phyloP scores from a whole-genome alignment of 1,140 invertebrate genomes.

The Cardiocondyla obscurior region DNA sequence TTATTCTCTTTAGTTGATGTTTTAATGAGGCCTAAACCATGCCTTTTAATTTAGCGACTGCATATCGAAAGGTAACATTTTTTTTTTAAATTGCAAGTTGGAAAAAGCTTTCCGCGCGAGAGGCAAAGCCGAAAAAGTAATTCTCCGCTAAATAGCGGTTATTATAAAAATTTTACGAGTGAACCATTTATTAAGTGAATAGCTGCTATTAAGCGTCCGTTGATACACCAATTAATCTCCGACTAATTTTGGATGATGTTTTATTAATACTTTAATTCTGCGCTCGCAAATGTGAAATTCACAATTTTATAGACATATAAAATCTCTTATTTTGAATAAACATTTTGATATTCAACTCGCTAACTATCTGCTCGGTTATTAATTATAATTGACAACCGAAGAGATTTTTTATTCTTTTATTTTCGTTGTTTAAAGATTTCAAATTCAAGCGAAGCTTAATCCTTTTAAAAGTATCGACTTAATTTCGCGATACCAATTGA shows the following conservation, averaged over 20 bases:
- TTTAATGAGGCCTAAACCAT: constrained; percentile 23
- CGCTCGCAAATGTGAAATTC: not conserved
- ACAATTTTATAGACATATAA: not conserved
- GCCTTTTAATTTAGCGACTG: constrained; percentile 27
- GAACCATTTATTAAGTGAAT: not conserved
- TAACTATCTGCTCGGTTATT: not conserved
- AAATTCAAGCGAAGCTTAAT: too few relatives aligned
- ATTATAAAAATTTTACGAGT: constrained; percentile 12
- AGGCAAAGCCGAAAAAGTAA: not conserved
- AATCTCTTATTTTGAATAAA: not conserved
- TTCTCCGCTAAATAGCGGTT: not conserved
- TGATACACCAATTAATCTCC: not conserved
- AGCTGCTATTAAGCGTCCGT: not conserved
- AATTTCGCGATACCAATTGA: not conserved
- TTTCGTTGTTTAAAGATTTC: not conserved
- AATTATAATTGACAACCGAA: not conserved
- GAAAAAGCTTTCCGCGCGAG: not conserved
- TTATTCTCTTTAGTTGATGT: not conserved
- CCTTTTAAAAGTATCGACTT: too few relatives aligned
- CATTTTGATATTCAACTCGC: not conserved
- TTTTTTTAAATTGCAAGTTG: constrained; percentile 5
- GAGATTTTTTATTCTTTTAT: too few relatives aligned
- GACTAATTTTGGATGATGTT: not conserved
- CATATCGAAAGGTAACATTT: constrained; percentile 34
- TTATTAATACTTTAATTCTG: not conserved